Conservation (phyloP, 2,888 invertebrate species). For the Brachyopa scutellaris region DNA sequence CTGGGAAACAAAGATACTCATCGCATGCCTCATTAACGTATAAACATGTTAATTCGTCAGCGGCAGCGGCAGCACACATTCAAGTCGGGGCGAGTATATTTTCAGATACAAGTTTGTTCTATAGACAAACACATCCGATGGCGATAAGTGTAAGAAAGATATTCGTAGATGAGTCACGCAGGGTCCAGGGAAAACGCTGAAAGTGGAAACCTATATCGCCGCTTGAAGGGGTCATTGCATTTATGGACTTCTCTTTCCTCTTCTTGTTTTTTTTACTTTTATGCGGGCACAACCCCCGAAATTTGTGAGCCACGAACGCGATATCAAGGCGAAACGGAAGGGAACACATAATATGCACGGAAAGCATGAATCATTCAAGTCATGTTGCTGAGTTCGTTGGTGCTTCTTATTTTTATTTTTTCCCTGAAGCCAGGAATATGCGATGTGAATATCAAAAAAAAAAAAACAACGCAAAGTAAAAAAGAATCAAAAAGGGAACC, state of each 20-base stretch:
- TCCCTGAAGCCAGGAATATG: conserved; percentile 47
- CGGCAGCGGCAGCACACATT: conserved; percentile 11
- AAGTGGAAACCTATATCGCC: conserved; percentile 37
- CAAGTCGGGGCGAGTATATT: too few relatives aligned
- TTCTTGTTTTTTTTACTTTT: conserved; percentile 1
- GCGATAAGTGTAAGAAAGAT: conserved; percentile 36
- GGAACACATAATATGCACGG: conserved; percentile 39
- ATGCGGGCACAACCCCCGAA: conserved; percentile 60
- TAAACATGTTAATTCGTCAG: conserved; percentile 53
- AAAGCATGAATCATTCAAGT: conserved; percentile 68
- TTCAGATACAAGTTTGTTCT: neutral
- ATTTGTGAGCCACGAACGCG: conserved; percentile 25
- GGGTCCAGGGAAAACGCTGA: conserved; percentile 35
- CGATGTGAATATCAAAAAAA: conserved; percentile 58
- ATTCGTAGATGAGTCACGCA: conserved; percentile 40
- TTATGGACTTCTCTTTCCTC: conserved; percentile 23
- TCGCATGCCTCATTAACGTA: conserved; percentile 38
- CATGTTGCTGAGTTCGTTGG: conserved; percentile 40
- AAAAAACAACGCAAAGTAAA: conserved; percentile 23
- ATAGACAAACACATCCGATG: conserved; percentile 41
- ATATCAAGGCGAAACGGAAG: conserved; percentile 30
- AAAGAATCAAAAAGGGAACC: conserved; percentile 26
- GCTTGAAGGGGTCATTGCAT: conserved; percentile 68
- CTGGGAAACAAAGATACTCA: conserved; percentile 19
- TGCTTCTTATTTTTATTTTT: neutral